Percentiles rank a stretch among this genome's conserved stretches.
Conservation (phyloP, 2,888 invertebrate genomes). For the Mythimna pallens region DNA sequence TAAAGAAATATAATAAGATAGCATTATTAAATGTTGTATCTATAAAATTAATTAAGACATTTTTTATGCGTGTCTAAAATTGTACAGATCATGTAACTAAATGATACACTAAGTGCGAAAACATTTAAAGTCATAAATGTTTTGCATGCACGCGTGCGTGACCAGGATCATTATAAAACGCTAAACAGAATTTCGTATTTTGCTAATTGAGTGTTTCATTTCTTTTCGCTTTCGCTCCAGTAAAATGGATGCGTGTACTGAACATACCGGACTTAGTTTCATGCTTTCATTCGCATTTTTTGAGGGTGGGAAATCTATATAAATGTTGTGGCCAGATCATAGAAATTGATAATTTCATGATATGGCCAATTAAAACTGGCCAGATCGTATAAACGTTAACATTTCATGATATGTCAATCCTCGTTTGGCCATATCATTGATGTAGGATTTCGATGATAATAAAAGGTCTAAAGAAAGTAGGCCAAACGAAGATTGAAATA, state of each 20-base stretch:
- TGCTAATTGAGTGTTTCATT: neutral
- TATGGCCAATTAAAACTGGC: too few species aligned
- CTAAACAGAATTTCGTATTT: conserved; percentile 4
- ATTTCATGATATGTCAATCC: too few species aligned
- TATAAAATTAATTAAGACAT: neutral
- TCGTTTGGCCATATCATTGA: too few species aligned
- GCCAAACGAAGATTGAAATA: too few species aligned
- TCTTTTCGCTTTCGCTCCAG: conserved; percentile 5
- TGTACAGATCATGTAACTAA: neutral
- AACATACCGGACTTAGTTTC: neutral
- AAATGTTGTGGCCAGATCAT: too few species aligned
- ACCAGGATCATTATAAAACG: neutral
- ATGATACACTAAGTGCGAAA: neutral
- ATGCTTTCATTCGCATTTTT: too few species aligned
- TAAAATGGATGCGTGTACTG: neutral
- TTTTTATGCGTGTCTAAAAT: neutral
- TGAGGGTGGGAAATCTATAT: too few species aligned
- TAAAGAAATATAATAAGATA: neutral
- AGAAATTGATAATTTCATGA: too few species aligned
- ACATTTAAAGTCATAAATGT: neutral
- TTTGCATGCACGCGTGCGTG: conserved; percentile 10
- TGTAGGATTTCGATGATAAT: too few species aligned
- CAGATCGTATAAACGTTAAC: too few species aligned
- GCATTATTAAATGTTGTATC: neutral
- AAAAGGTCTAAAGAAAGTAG: too few species aligned